Percentiles rank a stretch among this genome's conserved stretches.
Evolutionary conservation across 2,888 invertebrate genomes (phyloP).

Genomic region (Sinohyriopsis cumingii): DNA sequence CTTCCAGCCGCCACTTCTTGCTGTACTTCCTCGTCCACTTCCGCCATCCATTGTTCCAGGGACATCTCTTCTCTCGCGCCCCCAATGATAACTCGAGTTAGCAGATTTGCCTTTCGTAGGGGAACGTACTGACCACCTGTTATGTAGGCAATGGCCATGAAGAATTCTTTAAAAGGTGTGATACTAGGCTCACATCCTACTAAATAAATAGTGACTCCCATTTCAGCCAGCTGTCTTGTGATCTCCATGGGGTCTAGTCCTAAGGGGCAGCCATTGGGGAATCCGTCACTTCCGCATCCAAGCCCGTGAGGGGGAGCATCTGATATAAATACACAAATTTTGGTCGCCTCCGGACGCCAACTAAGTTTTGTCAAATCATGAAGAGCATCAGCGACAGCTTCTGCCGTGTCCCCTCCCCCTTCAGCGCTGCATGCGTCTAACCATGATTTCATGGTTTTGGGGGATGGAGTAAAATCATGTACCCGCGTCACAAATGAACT

Average conservation of each 20-base stretch:
- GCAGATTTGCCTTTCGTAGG: constrained; percentile 50
- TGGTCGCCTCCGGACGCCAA: constrained; percentile 64
- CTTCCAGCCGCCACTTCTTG: constrained; percentile 41
- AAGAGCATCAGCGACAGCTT: constrained; percentile 66
- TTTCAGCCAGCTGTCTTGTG: constrained; percentile 55
- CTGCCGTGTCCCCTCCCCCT: constrained; percentile 65
- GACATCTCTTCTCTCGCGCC: constrained; percentile 66
- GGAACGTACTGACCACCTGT: constrained; percentile 69
- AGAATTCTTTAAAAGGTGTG: constrained; percentile 60
- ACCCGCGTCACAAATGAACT: constrained; percentile 56
- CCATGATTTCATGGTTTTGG: constrained; percentile 60
- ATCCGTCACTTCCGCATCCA: constrained; percentile 39
- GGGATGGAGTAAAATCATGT: constrained; percentile 63
- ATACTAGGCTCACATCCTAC: constrained; percentile 65
- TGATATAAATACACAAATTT: constrained; percentile 63
- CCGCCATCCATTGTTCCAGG: constrained; percentile 60
- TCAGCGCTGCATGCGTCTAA: constrained; percentile 52
- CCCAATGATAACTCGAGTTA: constrained; percentile 62
- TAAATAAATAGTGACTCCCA: constrained; percentile 62
- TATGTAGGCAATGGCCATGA: constrained; percentile 58
- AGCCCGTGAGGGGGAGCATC: constrained; percentile 69
- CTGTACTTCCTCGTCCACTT: constrained; percentile 56
- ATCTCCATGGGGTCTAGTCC: constrained; percentile 63
- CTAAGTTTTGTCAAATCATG: constrained; percentile 59
- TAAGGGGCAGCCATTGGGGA: constrained; percentile 63